Percentiles rank a stretch among this genome's conserved stretches.
Evolutionary conservation across 2,888 invertebrate genomes (phyloP).

Genomic region (Odontothrips loti): DNA sequence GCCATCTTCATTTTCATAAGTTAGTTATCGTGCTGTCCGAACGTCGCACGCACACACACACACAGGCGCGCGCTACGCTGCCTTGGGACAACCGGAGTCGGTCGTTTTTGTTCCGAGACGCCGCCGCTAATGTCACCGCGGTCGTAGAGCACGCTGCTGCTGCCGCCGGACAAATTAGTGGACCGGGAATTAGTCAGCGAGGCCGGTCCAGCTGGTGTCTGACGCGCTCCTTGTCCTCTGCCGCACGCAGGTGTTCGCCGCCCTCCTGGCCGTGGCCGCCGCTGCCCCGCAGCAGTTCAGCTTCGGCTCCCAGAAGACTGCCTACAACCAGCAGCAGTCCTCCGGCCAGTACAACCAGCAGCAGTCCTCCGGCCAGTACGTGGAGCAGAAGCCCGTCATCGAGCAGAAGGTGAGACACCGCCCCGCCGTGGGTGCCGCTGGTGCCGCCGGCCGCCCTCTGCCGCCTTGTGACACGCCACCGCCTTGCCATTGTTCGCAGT

Average conservation of each 20-base stretch:
- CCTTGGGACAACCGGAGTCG: too few relatives aligned
- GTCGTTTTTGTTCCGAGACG: too few relatives aligned
- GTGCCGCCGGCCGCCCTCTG: neutral
- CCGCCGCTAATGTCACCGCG: too few relatives aligned
- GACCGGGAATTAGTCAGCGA: too few relatives aligned
- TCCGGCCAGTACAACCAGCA: neutral
- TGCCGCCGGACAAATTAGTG: too few relatives aligned
- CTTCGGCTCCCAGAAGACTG: neutral
- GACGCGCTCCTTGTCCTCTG: neutral
- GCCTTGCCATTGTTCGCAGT: neutral
- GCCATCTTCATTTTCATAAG: too few relatives aligned
- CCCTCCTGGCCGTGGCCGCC: slow-evolving; percentile 15
- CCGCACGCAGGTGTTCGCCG: neutral
- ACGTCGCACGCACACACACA: too few relatives aligned
- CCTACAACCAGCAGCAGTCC: neutral
- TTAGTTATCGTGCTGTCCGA: too few relatives aligned
- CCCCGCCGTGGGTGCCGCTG: neutral
- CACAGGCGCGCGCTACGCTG: too few relatives aligned
- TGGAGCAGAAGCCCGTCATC: slow-evolving; percentile 11
- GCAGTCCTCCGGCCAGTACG: neutral
- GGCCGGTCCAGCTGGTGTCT: too few relatives aligned
- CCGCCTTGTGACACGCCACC: neutral
- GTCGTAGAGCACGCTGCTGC: too few relatives aligned
- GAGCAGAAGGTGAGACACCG: neutral
- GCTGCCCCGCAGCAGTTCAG: slow-evolving; percentile 12